Percentiles rank a stretch among this genome's conserved stretches.
Conservation (phyloP, 2,797 vertebrate species). For the Catharus ustulatus region DNA sequence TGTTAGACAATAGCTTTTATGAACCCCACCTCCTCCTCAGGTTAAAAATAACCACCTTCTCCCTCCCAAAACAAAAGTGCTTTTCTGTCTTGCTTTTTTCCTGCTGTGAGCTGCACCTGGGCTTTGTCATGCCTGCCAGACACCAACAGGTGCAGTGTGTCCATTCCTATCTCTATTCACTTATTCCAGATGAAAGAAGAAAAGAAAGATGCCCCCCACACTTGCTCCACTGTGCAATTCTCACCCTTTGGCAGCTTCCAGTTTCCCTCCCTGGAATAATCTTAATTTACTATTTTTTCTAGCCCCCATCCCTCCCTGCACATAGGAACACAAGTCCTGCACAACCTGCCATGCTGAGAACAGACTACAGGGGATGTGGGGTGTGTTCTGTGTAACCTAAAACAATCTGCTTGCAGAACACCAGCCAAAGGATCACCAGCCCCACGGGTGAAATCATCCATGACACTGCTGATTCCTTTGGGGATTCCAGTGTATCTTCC, state of each 20-base stretch:
- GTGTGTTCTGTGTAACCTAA: background rate
- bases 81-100: background rate
- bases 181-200: background rate
- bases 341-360: background rate
- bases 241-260: background rate
- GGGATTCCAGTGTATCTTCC: background rate
- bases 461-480: background rate
- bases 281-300: background rate
- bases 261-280: background rate
- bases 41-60: slow-evolving; percentile 28
- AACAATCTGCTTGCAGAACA: rapidly evolving
- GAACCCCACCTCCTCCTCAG: background rate
- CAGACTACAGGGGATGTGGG: background rate
- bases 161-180: background rate
- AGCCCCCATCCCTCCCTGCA: background rate
- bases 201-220: background rate
- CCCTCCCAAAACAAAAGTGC: background rate
- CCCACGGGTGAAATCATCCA: background rate
- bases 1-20: slow-evolving; percentile 3
- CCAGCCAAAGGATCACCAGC: background rate
- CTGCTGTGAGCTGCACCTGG: background rate
- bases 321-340: background rate
- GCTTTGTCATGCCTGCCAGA: background rate
- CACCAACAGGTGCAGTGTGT: rapidly evolving
- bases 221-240: background rate